Conservation (phyloP, 37 sponge, comb jelly and placozoan species). For the Halichondria panicea region DNA sequence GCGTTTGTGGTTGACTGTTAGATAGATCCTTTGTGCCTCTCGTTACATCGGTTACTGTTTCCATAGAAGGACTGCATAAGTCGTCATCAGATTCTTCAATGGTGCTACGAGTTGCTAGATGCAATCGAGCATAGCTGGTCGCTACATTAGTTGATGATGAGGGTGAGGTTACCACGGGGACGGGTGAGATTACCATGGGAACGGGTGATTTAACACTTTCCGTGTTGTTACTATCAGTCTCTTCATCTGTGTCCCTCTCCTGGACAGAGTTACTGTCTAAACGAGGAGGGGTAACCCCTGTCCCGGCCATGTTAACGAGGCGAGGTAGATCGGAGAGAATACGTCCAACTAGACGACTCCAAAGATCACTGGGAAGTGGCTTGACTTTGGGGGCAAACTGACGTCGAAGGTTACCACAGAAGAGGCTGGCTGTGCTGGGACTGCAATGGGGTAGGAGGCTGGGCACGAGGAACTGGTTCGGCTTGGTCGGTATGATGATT, state of each 20-base stretch:
- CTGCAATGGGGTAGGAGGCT: constrained; percentile 57
- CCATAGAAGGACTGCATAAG: constrained; percentile 1
- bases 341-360: constrained; percentile 51
- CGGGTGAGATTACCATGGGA: neutral
- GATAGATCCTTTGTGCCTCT: neutral
- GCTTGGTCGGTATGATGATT: constrained; percentile 57
- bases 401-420: constrained; percentile 47
- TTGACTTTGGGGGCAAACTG: constrained; percentile 68
- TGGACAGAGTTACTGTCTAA: neutral
- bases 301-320: constrained; percentile 17
- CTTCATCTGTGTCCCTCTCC: constrained; percentile 22
- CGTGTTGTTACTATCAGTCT: constrained; percentile 25
- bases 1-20: no score
- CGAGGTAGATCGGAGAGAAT: constrained; percentile 32
- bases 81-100: constrained; percentile 15
- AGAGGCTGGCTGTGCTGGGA: constrained; percentile 1
- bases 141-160: neutral
- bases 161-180: neutral
- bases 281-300: no score
- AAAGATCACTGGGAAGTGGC: constrained; percentile 65
- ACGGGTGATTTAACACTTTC: neutral
- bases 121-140: neutral
- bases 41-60: neutral
- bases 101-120: neutral
- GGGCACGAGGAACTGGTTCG: constrained; percentile 46